phyloP scores from a whole-genome alignment of 2,888 invertebrate species.

The Ectemnius lituratus region DNA sequence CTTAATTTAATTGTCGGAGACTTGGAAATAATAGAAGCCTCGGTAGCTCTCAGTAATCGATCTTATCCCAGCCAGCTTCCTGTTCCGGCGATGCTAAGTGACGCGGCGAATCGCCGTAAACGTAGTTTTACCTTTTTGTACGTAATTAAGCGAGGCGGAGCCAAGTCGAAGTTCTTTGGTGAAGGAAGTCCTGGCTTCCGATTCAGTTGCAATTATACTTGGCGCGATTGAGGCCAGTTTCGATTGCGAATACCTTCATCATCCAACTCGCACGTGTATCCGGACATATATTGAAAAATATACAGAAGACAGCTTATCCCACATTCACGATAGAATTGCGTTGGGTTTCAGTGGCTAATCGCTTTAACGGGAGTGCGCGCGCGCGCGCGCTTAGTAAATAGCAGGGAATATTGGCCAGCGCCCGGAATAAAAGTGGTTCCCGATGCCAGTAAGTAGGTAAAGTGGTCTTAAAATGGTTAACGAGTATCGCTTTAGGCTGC shows the following conservation, averaged over 20 bases:
- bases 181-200: too few species aligned
- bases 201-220: too few species aligned
- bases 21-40: not conserved
- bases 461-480: conserved; percentile 58
- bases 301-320: conserved; percentile 2
- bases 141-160: conserved; percentile 18
- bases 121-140: conserved; percentile 18
- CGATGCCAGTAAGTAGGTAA: conserved; percentile 39
- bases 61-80: not conserved
- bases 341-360: conserved; percentile 43
- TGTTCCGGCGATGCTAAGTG: too few species aligned
- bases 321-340: conserved; percentile 18
- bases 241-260: too few species aligned
- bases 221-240: too few species aligned
- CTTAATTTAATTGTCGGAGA: conserved; percentile 33
- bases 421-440: conserved; percentile 34
- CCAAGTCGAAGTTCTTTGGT: conserved; percentile 1
- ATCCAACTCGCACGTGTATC: too few species aligned
- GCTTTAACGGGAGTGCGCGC: conserved; percentile 43
- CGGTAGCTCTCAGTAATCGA: conserved; percentile 12
- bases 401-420: conserved; percentile 54
- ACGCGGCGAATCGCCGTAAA: not conserved
- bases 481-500: conserved; percentile 53
- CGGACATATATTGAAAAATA: not conserved
- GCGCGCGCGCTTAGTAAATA: conserved; percentile 51